Evolutionary conservation across 2,888 invertebrate species (phyloP), one percentile per base, ranked within the genome.

Genomic region (Chloroclysta siterata): DNA sequence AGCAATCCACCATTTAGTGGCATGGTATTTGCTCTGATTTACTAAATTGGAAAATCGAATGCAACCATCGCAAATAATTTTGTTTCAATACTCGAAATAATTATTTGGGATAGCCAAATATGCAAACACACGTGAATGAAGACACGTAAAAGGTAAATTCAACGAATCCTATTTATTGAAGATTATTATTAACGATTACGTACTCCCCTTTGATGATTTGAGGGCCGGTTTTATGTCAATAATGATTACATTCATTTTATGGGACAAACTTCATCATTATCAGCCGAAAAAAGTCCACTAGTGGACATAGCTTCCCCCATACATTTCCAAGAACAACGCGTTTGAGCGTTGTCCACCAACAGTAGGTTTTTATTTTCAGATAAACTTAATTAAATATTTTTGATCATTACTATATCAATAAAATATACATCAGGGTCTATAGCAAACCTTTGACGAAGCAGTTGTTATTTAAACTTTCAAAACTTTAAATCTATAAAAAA

Each of bases 141-240:
- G 55, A 66, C 51, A 59, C 54, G 66, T 60, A 60, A 68, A 64
- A 62, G 61, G 66, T 60, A 65, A 67, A 64, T 69, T 76, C 70
- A 69, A 68, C 71, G 76, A 78, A 80, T 77, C 75, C 73, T 76
- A 71, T 76, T 73, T 79, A 81, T 83, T 81, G 81, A 81, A 83
- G 82, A 80, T 83, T 82, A 78, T 77, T 79, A 75, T 77, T 74
- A 72, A 70, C 69, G 73, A 78, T 77, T 53, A 63, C 48, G 17
- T 47, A 17, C 22, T 36, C 14, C 33, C 60, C 28, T 65, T 60
- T 60, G 53, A 53, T 53, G 65, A 29, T 42, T 53, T 53, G 13
- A 36, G 44, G 6, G 11, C 48, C 22, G 36, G 44, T 29, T 63
- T 55, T 6, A 60, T 57, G 48, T 57, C 53, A 60, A 39, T 29